Percentiles rank a stretch among this genome's conserved stretches.
These are phyloP conservation scores for Cepaea hortensis DNA, from an alignment of 2,888 invertebrate species.

Conservation along the genomic window DNA sequence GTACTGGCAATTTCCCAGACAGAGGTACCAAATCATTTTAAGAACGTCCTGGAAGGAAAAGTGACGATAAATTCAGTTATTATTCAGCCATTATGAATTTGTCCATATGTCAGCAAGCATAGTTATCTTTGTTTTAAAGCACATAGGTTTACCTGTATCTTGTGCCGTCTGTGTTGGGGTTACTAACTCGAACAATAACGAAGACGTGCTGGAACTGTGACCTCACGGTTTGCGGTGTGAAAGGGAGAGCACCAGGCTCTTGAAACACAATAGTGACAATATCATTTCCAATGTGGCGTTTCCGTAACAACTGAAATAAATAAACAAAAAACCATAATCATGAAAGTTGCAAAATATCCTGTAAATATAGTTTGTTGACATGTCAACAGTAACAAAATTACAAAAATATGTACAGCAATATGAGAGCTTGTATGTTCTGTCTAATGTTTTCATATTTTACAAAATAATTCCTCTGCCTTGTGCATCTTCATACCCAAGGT, in stretches of 20 bases:
- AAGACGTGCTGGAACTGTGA: conserved; percentile 99
- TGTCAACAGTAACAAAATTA: not conserved
- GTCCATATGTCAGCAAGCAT: too few species aligned
- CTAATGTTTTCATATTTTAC: too few species aligned
- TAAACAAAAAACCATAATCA: not conserved
- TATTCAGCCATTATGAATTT: too few species aligned
- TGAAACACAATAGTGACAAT: conserved; percentile 97
- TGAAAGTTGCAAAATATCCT: not conserved
- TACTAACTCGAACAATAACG: conserved; percentile 85
- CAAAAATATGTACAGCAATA: not conserved
- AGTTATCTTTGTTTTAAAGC: too few species aligned
- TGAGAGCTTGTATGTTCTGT: too few species aligned
- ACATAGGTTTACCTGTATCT: conserved; percentile 84
- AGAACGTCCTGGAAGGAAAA: too few species aligned
- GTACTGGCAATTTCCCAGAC: too few species aligned
- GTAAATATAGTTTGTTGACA: too few species aligned
- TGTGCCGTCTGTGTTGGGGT: conserved; percentile 93
- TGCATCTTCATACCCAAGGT: too few species aligned
- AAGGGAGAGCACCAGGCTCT: conserved; percentile 90
- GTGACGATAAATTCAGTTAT: too few species aligned
- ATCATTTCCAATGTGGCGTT: conserved; percentile 97
- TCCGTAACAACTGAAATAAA: conserved; percentile 84
- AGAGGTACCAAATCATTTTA: too few species aligned
- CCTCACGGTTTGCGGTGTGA: conserved; percentile 93
- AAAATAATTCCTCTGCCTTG: too few species aligned